Evolutionary conservation across 2,797 vertebrate genomes (phyloP).

Genomic region (Anableps anableps): DNA sequence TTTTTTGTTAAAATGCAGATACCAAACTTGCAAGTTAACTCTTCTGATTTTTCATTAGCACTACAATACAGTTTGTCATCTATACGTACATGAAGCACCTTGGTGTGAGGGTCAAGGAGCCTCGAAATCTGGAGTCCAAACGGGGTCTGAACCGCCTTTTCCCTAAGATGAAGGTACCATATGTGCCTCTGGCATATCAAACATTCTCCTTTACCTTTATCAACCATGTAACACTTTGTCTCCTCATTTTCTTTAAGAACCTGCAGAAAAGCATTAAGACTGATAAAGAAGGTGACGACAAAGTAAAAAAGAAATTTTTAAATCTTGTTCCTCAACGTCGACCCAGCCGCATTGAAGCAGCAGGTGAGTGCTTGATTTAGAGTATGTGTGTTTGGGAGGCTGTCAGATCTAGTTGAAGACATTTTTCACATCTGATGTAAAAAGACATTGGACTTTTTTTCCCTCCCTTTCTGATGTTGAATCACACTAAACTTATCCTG

Average conservation of each 20-base stretch:
- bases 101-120: slow-evolving; percentile 93
- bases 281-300: slow-evolving; percentile 95
- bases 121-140: slow-evolving; percentile 91
- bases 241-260: slow-evolving; percentile 8
- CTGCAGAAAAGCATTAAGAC: slow-evolving; percentile 93
- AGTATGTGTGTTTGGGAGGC: too few relatives aligned
- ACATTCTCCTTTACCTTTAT: neutral
- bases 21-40: neutral
- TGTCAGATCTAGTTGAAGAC: neutral
- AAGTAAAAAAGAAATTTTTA: slow-evolving; percentile 91
- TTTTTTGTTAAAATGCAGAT: slow-evolving; percentile 22
- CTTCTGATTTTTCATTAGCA: slow-evolving; percentile 73
- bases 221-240: slow-evolving; percentile 4
- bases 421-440: neutral
- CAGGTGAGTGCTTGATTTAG: slow-evolving; percentile 75
- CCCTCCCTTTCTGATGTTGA: neutral
- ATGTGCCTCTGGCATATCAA: neutral
- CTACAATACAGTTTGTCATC: slow-evolving; percentile 91
- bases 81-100: slow-evolving; percentile 95
- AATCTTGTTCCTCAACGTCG: slow-evolving; percentile 91
- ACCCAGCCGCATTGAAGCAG: slow-evolving; percentile 88
- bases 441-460: neutral
- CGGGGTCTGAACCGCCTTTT: slow-evolving; percentile 90
- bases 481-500: neutral
- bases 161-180: slow-evolving; percentile 91